Conservation (phyloP, 2,113 vertebrate genomes). For the Sinocyclocheilus maitianheensis region DNA sequence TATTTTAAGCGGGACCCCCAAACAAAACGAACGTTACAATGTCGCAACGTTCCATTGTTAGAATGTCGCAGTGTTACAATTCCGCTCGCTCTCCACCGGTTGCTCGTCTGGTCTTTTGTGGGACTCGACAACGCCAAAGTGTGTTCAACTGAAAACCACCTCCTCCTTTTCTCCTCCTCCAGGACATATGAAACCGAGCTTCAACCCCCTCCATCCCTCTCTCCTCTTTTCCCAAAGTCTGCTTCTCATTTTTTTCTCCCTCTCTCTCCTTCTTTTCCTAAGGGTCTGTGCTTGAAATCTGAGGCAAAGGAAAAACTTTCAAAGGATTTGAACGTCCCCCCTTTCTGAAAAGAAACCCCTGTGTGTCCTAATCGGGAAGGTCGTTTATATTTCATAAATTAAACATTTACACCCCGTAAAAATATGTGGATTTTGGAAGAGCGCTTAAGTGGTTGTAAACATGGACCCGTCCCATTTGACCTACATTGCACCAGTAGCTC, state of each 20-base stretch:
- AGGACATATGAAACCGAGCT: conserved; percentile 71
- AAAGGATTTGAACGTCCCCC: conserved; percentile 56
- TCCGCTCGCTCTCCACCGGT: conserved; percentile 17
- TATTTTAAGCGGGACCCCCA: neutral
- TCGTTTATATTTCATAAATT: conserved; percentile 38
- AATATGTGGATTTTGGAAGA: neutral
- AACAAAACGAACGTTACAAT: conserved; percentile 1
- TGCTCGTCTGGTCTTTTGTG: conserved; percentile 54
- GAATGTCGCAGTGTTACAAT: neutral
- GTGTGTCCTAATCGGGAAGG: conserved; percentile 2
- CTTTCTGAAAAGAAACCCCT: conserved; percentile 8
- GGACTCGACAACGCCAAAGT: conserved; percentile 45
- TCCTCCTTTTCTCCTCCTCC: conserved; percentile 29
- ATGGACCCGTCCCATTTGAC: conserved; percentile 45
- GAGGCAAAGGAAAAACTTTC: conserved; percentile 65
- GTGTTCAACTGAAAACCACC: conserved; percentile 41
- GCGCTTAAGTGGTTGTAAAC: conserved; percentile 31
- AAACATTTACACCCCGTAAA: conserved; percentile 28
- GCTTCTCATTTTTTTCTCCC: conserved; percentile 64
- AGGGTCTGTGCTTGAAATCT: conserved; percentile 66
- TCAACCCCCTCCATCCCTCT: conserved; percentile 55
- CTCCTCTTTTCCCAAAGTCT: conserved; percentile 63
- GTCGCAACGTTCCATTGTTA: neutral
- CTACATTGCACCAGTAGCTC: conserved; percentile 44
- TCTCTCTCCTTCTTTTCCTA: conserved; percentile 18